Evolutionary conservation across 1,140 invertebrate genomes (phyloP), one percentile per base, ranked within the genome.

Genomic region (Thaumetopoea pityocampa): DNA sequence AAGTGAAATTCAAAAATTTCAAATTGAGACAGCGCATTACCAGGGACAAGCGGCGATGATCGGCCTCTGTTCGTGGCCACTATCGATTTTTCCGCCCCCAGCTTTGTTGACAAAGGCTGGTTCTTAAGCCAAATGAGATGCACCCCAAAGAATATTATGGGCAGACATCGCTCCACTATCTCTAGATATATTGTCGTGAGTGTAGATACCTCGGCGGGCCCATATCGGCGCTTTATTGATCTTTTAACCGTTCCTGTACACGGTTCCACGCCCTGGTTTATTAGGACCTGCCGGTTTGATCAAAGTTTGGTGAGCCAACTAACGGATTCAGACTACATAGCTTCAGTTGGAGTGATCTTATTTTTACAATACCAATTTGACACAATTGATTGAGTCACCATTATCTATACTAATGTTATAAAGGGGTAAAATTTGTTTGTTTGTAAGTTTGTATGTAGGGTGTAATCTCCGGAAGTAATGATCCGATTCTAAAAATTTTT

Each of bases 141-240:
- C 79, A 83, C 79, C 79, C 79, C 66, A 77, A 82, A 82, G 73
- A 78, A 83, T 83, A 83, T 83, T 83, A 83, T 74, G 73, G 78
- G 67, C 78, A 78, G 78, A 79, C 74, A 78, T 81, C 61, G 72
- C 58, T 70, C 60, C 77, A 81, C 77, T 82, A 79, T 82, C 72
- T 62, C 56, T 77, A 64, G 68, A 68, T 79, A 71, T 73, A 68
- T 58, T 59, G 59, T 57, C 52, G 54, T 62, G 47, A 43, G 56
- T 54, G 60, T 57, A 63, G 55, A 64, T 65, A 67, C 66, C 65
- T 55, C 48, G 40, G 38, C 40, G 53, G 34, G 50, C 73, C 65
- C 64, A 76, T 76, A 77, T 76, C 63, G 62, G 45, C 57, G 45
- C 50, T 65, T 73, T 81, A 81, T 81, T 74, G 77, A 81, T 81